Conservation (phyloP, 2,797 vertebrate genomes). For the Sebastes kiyomatsui region DNA sequence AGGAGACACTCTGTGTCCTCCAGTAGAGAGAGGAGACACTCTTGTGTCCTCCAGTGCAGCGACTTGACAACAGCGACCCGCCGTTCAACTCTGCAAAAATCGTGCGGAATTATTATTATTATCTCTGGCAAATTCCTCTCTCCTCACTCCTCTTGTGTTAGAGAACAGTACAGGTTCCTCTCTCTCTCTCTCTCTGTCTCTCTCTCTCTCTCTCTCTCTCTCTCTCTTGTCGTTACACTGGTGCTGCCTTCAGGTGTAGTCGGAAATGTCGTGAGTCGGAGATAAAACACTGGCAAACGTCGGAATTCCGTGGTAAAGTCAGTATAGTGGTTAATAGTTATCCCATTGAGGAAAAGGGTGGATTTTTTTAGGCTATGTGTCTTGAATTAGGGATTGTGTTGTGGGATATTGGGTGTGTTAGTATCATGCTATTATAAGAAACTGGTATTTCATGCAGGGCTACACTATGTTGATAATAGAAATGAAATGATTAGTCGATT, state of each 20-base stretch:
- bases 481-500: neutral
- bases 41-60: slow-evolving; percentile 5
- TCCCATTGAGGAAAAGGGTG: too few relatives aligned
- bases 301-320: neutral
- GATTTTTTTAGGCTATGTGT: neutral
- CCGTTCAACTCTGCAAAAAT: slow-evolving; percentile 41
- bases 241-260: slow-evolving; percentile 71
- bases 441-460: too few relatives aligned
- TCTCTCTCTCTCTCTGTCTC: slow-evolving; percentile 50
- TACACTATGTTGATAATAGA: neutral
- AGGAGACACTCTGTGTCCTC: neutral
- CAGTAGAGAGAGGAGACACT: slow-evolving; percentile 7
- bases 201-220: slow-evolving; percentile 25
- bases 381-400: neutral
- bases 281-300: neutral
- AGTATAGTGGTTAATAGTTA: neutral
- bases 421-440: too few relatives aligned
- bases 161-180: slow-evolving; percentile 81
- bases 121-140: slow-evolving; percentile 68
- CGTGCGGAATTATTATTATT: slow-evolving; percentile 41
- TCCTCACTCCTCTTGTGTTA: slow-evolving; percentile 38
- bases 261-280: slow-evolving; percentile 28
- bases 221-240: slow-evolving; percentile 75
- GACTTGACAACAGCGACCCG: slow-evolving; percentile 43
- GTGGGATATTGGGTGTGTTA: neutral